Evolutionary conservation across 2,113 vertebrate genomes (phyloP).

Genomic region (Galeopterus variegatus): DNA sequence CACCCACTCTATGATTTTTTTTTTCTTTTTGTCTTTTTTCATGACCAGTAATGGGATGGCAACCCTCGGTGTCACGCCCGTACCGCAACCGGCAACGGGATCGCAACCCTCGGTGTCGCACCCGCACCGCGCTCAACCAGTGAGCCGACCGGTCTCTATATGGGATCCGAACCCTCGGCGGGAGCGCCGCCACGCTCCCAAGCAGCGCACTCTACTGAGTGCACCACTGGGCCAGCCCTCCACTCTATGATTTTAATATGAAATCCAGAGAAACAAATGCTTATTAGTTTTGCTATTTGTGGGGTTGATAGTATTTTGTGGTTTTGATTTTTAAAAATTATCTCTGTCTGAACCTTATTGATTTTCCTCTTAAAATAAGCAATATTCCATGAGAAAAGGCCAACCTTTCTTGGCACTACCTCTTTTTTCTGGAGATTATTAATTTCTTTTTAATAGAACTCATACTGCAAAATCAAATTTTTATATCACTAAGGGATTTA

Average conservation of each 20-base stretch:
- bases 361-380: conserved; percentile 80
- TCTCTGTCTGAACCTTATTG: neutral
- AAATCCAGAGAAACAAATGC: neutral
- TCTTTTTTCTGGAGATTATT: conserved; percentile 74
- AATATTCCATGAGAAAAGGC: conserved; percentile 77
- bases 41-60: no score
- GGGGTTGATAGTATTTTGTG: neutral
- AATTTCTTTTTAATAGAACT: conserved; percentile 83
- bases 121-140: no score
- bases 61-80: no score
- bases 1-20: rapidly evolving
- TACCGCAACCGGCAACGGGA: no score
- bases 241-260: neutral
- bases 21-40: no score
- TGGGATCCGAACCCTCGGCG: no score
- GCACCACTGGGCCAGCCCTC: no score
- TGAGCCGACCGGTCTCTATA: no score
- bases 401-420: conserved; percentile 75
- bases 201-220: no score
- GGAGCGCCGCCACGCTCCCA: no score
- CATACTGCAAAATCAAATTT: conserved; percentile 80
- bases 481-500: conserved; percentile 85
- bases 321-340: conserved; percentile 4
- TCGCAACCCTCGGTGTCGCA: no score
- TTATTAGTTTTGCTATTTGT: neutral